Base-by-base conservation (phyloP, 2,888 invertebrate genomes). In the Spatulosminthurus flaviceps region DNA sequence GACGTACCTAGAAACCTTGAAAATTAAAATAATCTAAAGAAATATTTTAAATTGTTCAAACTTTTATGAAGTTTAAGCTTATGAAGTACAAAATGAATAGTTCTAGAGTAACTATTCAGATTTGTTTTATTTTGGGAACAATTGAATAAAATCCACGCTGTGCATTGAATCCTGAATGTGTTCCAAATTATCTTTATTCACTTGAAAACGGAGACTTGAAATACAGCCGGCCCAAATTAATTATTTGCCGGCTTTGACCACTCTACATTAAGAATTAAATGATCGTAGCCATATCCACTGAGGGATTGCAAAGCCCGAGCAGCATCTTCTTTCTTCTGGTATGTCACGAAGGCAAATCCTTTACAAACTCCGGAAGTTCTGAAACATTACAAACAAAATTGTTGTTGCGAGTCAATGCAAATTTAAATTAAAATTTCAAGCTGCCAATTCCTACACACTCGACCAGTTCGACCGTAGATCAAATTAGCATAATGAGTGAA, bases 321-420 rank as follows among this genome's bases (percentile, higher is more conserved):
- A 66, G 98, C 98, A 89, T 97, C 96, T 86, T 93, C 93, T 86
- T 94, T 91, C 86, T 93, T 93, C 88, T 95, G 95, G 89, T 96
- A 99, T 87, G 98, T 98, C 81, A 99, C 96, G 88, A 98, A 99
- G 19, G 98, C 98, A 89, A 98, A 99, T 81, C 98, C 98, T 91
- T 97, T 95, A 89, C 95, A 95, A n/a, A 91, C 90, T 13, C 94
- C 94, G 83, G 94, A 94, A 0, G 90, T 90, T 88, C 95, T 94
- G 42, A n/a, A 24, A 61, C 16, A 61, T n/a, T n/a, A n/a, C n/a
- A n/a, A n/a, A n/a, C n/a, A n/a, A n/a, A n/a, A n/a, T n/a, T n/a
- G n/a, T n/a, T n/a, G n/a, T n/a, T n/a, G n/a, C n/a, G n/a, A n/a
- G n/a, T n/a, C n/a, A n/a, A n/a, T n/a, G n/a, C n/a, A n/a, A n/a